These are phyloP conservation scores for Apis mellifera DNA, from an alignment of 1,140 invertebrate genomes.

Conservation along the genomic window Amel_HAv3.1 CM009939.2:7543001-7543500, in stretches of 20 bases:
- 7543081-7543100: neutral
- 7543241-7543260: no score
- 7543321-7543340: neutral
- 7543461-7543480: neutral
- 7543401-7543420: neutral
- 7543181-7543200: neutral
- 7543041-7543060: neutral
- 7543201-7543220: neutral
- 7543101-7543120: no score
- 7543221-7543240: no score
- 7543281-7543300: neutral
- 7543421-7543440: neutral
- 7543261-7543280: neutral
- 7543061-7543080: neutral
- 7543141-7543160: neutral
- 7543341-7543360: neutral
- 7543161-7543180: no score
- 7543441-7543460: neutral
- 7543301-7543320: neutral
- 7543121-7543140: neutral
- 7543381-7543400: neutral
- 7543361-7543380: neutral
- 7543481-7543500: neutral
- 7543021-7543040: neutral
- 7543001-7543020: neutral